Evolutionary conservation across 1,140 invertebrate genomes (phyloP).

Genomic region (Drosophila busckii): DNA sequence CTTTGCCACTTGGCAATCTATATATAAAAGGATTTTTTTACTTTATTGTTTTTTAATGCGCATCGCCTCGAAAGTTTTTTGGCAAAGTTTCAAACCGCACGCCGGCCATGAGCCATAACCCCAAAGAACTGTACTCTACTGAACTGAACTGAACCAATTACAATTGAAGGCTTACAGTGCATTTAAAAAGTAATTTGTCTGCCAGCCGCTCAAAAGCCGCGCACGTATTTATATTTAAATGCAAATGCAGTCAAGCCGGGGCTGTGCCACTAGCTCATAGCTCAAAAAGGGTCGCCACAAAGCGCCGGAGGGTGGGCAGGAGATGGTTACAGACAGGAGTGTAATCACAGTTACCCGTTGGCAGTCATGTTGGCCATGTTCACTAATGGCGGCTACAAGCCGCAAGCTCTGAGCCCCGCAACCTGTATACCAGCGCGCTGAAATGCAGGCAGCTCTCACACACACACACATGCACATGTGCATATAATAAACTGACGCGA

Average conservation of each 20-base stretch:
- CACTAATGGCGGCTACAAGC: conserved; percentile 78
- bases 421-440: conserved; percentile 43
- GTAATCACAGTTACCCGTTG: conserved; percentile 63
- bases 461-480: conserved; percentile 14
- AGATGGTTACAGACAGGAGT: conserved; percentile 15
- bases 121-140: conserved; percentile 6
- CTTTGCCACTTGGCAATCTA: conserved; percentile 37
- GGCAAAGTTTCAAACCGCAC: conserved; percentile 65
- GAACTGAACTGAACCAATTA: conserved; percentile 54
- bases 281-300: conserved; percentile 16
- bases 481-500: conserved; percentile 65
- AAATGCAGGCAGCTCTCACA: conserved; percentile 57
- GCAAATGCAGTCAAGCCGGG: conserved; percentile 47
- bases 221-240: conserved; percentile 77
- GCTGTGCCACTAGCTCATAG: too few relatives aligned
- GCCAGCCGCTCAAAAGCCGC: conserved; percentile 55
- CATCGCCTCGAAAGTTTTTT: conserved; percentile 56
- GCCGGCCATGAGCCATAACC: conserved; percentile 7
- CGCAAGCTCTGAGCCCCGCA: conserved; percentile 54
- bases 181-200: conserved; percentile 79
- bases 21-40: conserved; percentile 24
- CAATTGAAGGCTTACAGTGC: conserved; percentile 74
- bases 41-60: conserved; percentile 76
- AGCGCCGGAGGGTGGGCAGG: background rate
- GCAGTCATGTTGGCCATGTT: conserved; percentile 48